Base-by-base conservation (phyloP, 2,888 invertebrate genomes). In the Athalia circularis region DNA sequence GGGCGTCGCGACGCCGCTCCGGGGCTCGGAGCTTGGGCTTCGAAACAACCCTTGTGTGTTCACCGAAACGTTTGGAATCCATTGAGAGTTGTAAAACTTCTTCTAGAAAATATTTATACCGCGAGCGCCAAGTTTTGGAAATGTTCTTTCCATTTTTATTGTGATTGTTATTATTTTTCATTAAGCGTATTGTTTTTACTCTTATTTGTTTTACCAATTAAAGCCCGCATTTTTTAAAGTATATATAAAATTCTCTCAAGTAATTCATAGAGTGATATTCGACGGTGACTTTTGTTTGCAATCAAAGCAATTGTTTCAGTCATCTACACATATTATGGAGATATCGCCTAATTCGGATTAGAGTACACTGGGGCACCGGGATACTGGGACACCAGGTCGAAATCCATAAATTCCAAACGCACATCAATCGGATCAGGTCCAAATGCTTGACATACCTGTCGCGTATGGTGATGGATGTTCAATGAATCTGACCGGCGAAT, bases 341-440 rank as follows among this genome's bases (percentile, higher is more conserved):
- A 29, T 29, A 29, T 29, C 29, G 29, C 29, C 29, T 29, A 29
- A 29, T 29, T 68, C 52, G 9, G 52, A 29, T 47, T 15, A 11
- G 15, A n/a, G 70, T 47, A 45, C 59, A 72, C n/a, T 13, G 45
- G 72, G 72, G n/a, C 8, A 57, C 8, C 11, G 13, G 59, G 45
- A 72, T 45, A 72, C 47, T 47, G 72, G 72, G 59, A 59, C 72
- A 57, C 43, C 52, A 13, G 72, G 59, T 72, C 47, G 45, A 47
- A 57, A 72, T 72, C 72, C 72, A 59, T 72, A 59, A 72, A 72
- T 72, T 72, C 72, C 72, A 11, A 72, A 47, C 72, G 59, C 52
- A 72, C 59, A 59, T 72, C 59, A 59, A 52, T 11, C 29, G 48
- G 68, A 54, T 0, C 54, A 29, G 68, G 57, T 59, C 57, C 7